A percentile compares a stretch with the other conserved stretches of the same genome.
Evolutionary conservation across 2,113 vertebrate species (phyloP).

Genomic region (Euleptes europaea): DNA sequence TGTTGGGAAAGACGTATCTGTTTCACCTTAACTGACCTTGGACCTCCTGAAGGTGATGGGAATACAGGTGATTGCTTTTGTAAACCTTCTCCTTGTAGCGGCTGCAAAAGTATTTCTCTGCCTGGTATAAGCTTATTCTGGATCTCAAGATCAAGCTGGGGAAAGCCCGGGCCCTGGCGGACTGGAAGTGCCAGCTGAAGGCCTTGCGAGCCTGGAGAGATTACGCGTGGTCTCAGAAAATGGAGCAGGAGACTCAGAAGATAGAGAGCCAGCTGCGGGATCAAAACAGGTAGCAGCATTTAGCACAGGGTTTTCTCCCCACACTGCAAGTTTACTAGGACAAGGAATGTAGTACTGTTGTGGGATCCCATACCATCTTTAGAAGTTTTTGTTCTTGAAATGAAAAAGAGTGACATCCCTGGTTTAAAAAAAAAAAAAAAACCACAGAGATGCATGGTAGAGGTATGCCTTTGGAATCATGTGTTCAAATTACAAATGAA

Average conservation of each 20-base stretch:
- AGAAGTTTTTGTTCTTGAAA: background rate
- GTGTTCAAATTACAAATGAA: background rate
- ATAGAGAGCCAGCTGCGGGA: conserved; percentile 79
- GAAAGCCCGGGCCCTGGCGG: conserved; percentile 84
- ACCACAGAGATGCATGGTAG: background rate
- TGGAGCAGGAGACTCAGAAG: conserved; percentile 73
- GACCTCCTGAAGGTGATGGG: background rate
- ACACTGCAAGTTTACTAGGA: background rate
- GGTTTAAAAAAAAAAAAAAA: background rate
- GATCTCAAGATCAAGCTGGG: conserved; percentile 81
- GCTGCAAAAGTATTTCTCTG: conserved; percentile 87
- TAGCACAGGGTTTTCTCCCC: background rate
- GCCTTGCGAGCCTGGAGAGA: conserved; percentile 86
- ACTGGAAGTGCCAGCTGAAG: conserved; percentile 88
- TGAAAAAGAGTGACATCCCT: background rate
- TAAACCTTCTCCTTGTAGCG: conserved; percentile 76
- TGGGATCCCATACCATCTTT: background rate
- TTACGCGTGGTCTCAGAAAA: conserved; percentile 77
- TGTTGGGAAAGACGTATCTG: background rate
- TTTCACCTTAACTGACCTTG: background rate
- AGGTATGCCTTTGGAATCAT: background rate
- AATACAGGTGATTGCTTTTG: conserved; percentile 39
- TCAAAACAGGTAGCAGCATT: conserved; percentile 81
- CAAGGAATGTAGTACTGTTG: background rate
- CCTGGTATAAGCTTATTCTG: conserved; percentile 86